Evolutionary conservation across 2,888 invertebrate genomes (phyloP), one percentile per base, ranked within the genome.

Genomic region (Prosopocoilus inquinatus): DNA sequence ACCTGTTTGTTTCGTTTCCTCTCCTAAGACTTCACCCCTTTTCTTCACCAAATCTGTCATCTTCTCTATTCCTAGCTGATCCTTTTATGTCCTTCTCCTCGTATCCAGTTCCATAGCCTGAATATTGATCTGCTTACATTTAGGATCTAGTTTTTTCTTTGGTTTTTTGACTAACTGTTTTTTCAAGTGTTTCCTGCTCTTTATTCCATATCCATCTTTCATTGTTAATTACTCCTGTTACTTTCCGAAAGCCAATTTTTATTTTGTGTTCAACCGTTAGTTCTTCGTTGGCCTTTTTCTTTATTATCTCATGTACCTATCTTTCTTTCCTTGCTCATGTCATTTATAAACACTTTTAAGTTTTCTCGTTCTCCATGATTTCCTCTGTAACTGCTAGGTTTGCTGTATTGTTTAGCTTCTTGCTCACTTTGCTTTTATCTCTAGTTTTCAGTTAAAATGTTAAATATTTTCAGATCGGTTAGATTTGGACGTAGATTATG

Each of bases 41-140:
- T 36, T 36, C 36, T 3, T 36, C 8, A 8, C 5, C 36, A 36
- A 36, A 11, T 36, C 11, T 36, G 36, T 36, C 36, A 1, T 36
- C 36, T 11, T 36, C 11, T 43, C 5, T 12, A 3, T 16, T 12
- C 43, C 7, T 13, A 41, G 11, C 43, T 41, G 43, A 9, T 41
- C n/a, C 7, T 11, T 13, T n/a, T n/a, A n/a, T 41, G 43, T 41
- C 43, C 43, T n/a, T 13, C 43, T 41, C 7, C 11, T n/a, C n/a
- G n/a, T n/a, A 11, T 41, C 43, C 43, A 41, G 8, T 41, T 41
- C 43, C 43, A 41, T 41, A 41, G 43, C 43, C 43, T 41, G 43
- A 9, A 11, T 41, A 8, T n/a, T 43, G 13, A 43, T 12, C 44
- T 9, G 44, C 13, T 43, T 43, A 43, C 44, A 5, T 43, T 12